Evolutionary conservation across 2,888 invertebrate species (phyloP), one percentile per base, ranked within the genome.

Genomic region (Andricus quercusramuli): DNA sequence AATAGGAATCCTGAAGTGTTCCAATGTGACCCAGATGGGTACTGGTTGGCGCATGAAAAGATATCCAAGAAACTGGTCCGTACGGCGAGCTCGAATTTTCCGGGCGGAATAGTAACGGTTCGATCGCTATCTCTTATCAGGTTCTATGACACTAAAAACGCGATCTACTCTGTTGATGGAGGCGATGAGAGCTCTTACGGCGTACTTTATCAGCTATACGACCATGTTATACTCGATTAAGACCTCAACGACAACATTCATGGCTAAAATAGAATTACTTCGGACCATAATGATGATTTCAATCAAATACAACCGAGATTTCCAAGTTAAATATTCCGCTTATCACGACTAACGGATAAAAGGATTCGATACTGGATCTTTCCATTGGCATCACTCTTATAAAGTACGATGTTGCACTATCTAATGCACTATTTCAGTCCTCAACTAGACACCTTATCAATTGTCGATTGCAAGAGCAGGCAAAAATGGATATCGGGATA

Each of bases 51-150:
- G 22, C n/a, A 22, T 59, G 51, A 44, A 32, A 78, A 11, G 78
- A 82, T 79, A 80, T 64, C 66, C 77, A 44, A 78, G 78, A 80
- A 82, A 83, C 80, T 80, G 80, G 82, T 82, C 78, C 67, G 25
- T 64, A 29, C 29, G 64, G 29, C 51, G 66, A 78, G 76, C 32
- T 78, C 81, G 80, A 83, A 84, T 84, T 84, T 83, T 82, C 80
- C 83, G 82, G 81, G 80, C 80, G 78, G 65, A 83, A 83, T 82
- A 80, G 80, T 83, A 86, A 86, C 88, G 88, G 86, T 84, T 79
- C 82, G 82, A 64, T 83, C 80, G 51, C 78, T 74, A 74, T 74
- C 74, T 74, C 56, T 74, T 74, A 74, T 74, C 74, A 32, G 74
- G n/a, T 32, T 56, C 32, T 74, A 56, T 74, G 74, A 74, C 74